These are phyloP conservation scores for Calameuta pallipes DNA, from an alignment of 2,888 invertebrate genomes.

Conservation along the genomic window DNA sequence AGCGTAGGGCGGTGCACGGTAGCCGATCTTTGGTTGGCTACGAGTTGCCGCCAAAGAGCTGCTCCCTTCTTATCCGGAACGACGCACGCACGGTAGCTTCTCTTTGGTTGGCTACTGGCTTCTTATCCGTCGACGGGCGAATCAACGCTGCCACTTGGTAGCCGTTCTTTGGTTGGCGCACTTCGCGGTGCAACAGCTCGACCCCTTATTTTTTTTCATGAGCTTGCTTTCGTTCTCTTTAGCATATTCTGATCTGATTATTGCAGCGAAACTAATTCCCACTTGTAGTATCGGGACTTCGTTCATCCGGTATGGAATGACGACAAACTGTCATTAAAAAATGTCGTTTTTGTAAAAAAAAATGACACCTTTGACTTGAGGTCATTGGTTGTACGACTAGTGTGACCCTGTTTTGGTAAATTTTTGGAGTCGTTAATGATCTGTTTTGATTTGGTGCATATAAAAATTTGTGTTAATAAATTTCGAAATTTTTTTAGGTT, in stretches of 20 bases:
- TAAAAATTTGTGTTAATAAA: not conserved
- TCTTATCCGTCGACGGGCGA: conserved; percentile 27
- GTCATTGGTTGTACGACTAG: too few species aligned
- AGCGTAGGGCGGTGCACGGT: conserved; percentile 65
- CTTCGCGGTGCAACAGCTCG: not conserved
- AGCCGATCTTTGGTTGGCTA: conserved; percentile 63
- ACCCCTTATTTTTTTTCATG: not conserved
- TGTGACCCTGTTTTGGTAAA: not conserved
- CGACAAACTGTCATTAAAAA: not conserved
- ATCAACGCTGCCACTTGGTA: not conserved
- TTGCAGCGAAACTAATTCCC: not conserved
- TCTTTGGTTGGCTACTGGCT: conserved; percentile 52
- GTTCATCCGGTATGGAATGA: conserved; percentile 23
- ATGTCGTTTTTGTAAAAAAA: not conserved
- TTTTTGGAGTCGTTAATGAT: not conserved
- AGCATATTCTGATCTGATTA: not conserved
- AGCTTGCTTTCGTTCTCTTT: not conserved
- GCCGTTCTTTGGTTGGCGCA: not conserved
- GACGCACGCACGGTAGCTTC: conserved; percentile 52
- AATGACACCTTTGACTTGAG: not conserved
- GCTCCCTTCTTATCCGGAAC: conserved; percentile 23
- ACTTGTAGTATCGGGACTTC: conserved; percentile 9
- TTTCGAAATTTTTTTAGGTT: not conserved
- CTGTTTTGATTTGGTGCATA: not conserved
- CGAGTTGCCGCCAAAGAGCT: conserved; percentile 38